Evolutionary conservation across 2,888 invertebrate genomes (phyloP).

Genomic region (Drymonia ruficornis): DNA sequence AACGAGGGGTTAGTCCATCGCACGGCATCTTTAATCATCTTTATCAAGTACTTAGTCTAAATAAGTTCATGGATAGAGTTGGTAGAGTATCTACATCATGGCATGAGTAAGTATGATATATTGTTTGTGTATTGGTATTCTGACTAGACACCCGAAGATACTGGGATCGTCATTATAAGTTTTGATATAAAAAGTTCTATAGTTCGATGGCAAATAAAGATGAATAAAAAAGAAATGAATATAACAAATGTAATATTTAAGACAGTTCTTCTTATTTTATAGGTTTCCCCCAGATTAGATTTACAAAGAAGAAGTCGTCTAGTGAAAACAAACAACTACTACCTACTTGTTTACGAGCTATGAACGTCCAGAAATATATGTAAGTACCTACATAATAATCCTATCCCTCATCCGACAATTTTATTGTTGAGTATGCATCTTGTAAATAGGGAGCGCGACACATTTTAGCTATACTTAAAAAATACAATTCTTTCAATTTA

Average conservation of each 20-base stretch:
- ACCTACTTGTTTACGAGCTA: constrained; percentile 45
- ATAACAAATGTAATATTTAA: constrained; percentile 18
- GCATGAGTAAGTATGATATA: too few relatives aligned
- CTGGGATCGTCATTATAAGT: neutral
- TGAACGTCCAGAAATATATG: constrained; percentile 42
- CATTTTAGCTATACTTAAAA: too few relatives aligned
- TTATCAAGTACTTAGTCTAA: too few relatives aligned
- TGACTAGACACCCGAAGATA: neutral
- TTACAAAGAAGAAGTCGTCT: constrained; percentile 19
- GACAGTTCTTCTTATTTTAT: constrained; percentile 31
- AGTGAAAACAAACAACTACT: constrained; percentile 39
- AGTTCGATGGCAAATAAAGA: neutral
- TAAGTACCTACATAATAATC: constrained; percentile 37
- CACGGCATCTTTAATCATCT: neutral
- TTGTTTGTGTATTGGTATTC: neutral
- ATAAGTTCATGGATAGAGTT: too few relatives aligned
- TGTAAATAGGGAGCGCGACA: too few relatives aligned
- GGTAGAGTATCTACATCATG: neutral
- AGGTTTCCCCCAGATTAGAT: constrained; percentile 24
- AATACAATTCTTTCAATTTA: too few relatives aligned
- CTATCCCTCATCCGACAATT: constrained; percentile 31
- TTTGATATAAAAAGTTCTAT: neutral
- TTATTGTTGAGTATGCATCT: constrained; percentile 19
- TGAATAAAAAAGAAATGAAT: neutral
- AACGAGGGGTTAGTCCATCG: constrained; percentile 18